A percentile compares a stretch with the other conserved stretches of the same genome.
Conservation (phyloP, 2,888 invertebrate species). For the Tenthredo amoena region DNA sequence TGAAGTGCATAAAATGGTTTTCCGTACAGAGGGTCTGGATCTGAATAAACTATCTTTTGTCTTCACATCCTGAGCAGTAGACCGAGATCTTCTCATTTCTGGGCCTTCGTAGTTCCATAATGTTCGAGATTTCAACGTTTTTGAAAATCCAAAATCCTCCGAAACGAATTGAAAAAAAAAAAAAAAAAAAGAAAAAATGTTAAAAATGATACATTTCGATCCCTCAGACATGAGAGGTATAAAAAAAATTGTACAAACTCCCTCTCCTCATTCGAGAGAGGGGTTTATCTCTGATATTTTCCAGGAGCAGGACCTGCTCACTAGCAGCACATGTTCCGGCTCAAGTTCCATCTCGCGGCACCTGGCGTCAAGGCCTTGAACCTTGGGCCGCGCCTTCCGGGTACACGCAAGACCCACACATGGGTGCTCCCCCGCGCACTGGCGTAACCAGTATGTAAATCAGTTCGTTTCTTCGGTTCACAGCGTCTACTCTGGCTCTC, state of each 20-base stretch:
- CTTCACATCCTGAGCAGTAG: too few species aligned
- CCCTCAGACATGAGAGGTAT: background rate
- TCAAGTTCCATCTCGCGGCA: slow-evolving; percentile 72
- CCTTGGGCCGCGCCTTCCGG: slow-evolving; percentile 59
- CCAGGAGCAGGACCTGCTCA: slow-evolving; percentile 63
- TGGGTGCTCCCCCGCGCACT: slow-evolving; percentile 64
- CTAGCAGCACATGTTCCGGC: slow-evolving; percentile 66
- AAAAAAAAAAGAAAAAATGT: too few species aligned
- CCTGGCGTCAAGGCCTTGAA: slow-evolving; percentile 75
- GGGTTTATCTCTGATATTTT: slow-evolving; percentile 43
- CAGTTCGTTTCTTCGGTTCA: slow-evolving; percentile 58
- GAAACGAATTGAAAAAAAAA: too few species aligned
- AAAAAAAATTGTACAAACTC: background rate
- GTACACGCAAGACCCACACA: slow-evolving; percentile 61
- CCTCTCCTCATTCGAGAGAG: background rate
- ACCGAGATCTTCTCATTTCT: too few species aligned
- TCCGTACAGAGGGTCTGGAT: too few species aligned
- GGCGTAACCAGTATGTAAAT: slow-evolving; percentile 75
- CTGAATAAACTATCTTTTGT: too few species aligned
- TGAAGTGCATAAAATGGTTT: too few species aligned
- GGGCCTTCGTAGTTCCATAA: too few species aligned
- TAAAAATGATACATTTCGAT: background rate
- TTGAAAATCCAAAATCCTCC: too few species aligned
- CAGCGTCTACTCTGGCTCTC: slow-evolving; percentile 36
- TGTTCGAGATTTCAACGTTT: too few species aligned